Conservation (phyloP, 2,888 invertebrate species). For the Bimastos eiseni region DNA sequence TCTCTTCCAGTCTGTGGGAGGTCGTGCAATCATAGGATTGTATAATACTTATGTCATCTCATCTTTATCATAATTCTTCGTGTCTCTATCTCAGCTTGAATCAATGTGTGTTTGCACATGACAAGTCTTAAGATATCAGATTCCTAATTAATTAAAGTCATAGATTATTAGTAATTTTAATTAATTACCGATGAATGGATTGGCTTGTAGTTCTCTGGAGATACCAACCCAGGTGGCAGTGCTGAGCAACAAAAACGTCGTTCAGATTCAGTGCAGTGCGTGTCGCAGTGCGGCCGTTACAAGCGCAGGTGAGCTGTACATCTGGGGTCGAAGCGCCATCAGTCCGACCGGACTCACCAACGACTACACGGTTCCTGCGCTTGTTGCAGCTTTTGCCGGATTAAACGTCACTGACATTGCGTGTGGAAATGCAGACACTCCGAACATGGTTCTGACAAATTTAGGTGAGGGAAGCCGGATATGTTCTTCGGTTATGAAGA, state of each 20-base stretch:
- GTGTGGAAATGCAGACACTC: constrained; percentile 93
- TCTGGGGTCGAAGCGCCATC: constrained; percentile 95
- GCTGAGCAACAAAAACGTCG: constrained; percentile 76
- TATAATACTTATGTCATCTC: neutral
- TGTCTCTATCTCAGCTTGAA: too few species aligned
- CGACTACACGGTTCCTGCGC: constrained; percentile 73
- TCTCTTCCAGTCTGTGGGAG: too few species aligned
- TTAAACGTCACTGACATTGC: constrained; percentile 67
- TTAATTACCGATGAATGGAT: neutral
- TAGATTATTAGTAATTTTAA: neutral
- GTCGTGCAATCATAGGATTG: neutral
- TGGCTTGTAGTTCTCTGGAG: constrained; percentile 66
- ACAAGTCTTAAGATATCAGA: neutral
- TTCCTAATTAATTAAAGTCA: neutral
- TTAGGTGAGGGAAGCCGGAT: constrained; percentile 67
- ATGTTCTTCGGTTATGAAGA: neutral
- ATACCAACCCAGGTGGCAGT: constrained; percentile 84
- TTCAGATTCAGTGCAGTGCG: constrained; percentile 88
- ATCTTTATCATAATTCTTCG: neutral
- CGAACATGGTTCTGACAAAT: constrained; percentile 74
- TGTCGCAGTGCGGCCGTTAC: constrained; percentile 92
- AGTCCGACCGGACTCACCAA: constrained; percentile 74
- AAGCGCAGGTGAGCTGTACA: constrained; percentile 83
- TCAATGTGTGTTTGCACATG: neutral
- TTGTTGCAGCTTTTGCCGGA: constrained; percentile 67